Base-by-base conservation (phyloP, 2,888 invertebrate genomes). In the Emmelina monodactyla region DNA sequence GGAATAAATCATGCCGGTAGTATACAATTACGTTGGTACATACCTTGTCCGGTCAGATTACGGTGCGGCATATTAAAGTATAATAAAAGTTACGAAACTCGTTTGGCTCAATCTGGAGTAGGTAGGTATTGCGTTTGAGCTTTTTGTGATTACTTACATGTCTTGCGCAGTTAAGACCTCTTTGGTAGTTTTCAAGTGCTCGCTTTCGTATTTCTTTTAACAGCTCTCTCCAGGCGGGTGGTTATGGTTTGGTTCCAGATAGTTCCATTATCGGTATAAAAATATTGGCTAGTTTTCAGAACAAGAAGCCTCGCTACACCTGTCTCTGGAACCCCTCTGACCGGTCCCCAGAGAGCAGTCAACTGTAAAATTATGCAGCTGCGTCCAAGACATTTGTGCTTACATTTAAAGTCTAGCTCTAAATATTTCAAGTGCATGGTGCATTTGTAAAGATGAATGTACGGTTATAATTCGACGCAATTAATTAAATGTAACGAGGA, bases 341-440 rank as follows among this genome's bases (percentile, higher is more conserved):
- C 67, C 68, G 64, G 68, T 66, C 64, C 50, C 11, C 9, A 25
- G 54, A 56, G 61, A 53, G 59, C 68, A 58, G 51, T 71, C 62
- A 53, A 62, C 73, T 67, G 68, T 71, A 59, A 76, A 78, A 76
- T 73, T 68, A 73, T 67, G 58, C 71, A 72, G 69, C 69, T 71
- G 68, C 57, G n/a, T 51, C 41, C 49, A 50, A 51, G 50, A 49
- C 35, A n/a, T 33, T 38, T 33, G 22, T 14, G 29, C 34, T 33
- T 28, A 19, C 14, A 11, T 31, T 35, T 30, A 22, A 9, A 19
- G n/a, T n/a, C n/a, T n/a, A n/a, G n/a, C n/a, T n/a, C n/a, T n/a
- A n/a, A n/a, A n/a, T n/a, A n/a, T n/a, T n/a, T n/a, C n/a, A n/a
- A n/a, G n/a, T n/a, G n/a, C n/a, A n/a, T n/a, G n/a, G n/a, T n/a